Evolutionary conservation across 2,888 invertebrate genomes (phyloP), one percentile per base, ranked within the genome.

Genomic region (Cataglyphis cursor): DNA sequence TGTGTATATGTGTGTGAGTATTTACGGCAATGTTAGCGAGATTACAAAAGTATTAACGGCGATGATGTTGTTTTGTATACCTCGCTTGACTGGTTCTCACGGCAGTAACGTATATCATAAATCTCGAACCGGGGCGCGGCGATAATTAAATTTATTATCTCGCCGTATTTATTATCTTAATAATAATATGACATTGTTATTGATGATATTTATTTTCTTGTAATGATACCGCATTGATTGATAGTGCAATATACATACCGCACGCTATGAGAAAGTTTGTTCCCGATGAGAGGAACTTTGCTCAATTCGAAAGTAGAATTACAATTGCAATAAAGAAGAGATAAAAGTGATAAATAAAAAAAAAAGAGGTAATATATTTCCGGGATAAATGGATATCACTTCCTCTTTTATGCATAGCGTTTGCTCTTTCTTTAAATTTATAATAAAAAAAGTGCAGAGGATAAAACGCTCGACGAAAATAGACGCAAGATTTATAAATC

Each of bases 71-170:
- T 15, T 51, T 41, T 18, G 2, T 2, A 65, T 2, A 3, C 4
- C 8, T 3, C 6, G 38, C 8, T 41, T 15, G 38, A 38, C 59
- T 59, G 59, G 59, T 65, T 64, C 38, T 51, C 48, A 51, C 10
- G 44, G 48, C 18, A 18, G 18, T n/a, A 51, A 51, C 51, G n/a
- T 64, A 64, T 3, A 9, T 48, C 28, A 41, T 61, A 9, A 61
- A 57, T 28, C 8, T 28, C 8, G 28, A 28, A 3, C 6, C 51
- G n/a, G 51, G 12, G 15, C 10, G 31, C 24, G 75, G 9, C 31
- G 38, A 64, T 51, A 51, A 75, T 75, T 64, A 38, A 64, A 75
- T 38, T 54, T 64, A 35, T n/a, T 35, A 48, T 62, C 35, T 44
- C 15, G 21, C 5, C 51, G n/a, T 64, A 48, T 31, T 64, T 48